Conservation (phyloP, 1,140 invertebrate genomes). For the Orussus abietinus region DNA sequence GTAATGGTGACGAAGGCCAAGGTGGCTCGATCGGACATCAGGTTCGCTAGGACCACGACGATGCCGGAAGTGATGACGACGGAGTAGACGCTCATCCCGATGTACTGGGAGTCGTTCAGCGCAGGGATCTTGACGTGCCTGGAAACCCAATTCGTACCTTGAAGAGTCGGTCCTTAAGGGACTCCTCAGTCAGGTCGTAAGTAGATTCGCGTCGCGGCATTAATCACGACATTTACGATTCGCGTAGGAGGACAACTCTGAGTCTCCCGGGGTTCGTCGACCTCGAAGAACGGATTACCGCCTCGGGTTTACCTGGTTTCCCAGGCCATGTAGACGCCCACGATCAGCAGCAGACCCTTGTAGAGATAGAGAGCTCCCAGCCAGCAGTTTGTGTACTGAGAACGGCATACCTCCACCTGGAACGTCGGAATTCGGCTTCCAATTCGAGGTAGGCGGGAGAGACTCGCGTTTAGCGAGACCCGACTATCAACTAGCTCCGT, state of each 20-base stretch:
- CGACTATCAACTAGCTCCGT: no score
- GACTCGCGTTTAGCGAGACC: no score
- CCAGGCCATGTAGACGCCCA: constrained; percentile 96
- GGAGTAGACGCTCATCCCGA: constrained; percentile 88
- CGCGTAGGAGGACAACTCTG: no score
- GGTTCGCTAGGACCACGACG: constrained; percentile 79
- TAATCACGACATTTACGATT: no score
- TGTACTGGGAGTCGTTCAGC: constrained; percentile 95
- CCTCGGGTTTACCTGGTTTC: constrained; percentile 79
- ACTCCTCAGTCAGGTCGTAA: no score
- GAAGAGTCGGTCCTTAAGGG: no score
- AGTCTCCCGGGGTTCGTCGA: no score
- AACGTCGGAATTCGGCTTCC: no score
- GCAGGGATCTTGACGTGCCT: constrained; percentile 95
- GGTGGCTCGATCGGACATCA: constrained; percentile 80
- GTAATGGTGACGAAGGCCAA: constrained; percentile 81
- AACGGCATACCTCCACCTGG: constrained; percentile 82
- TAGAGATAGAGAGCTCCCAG: constrained; percentile 82
- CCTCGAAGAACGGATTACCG: no score
- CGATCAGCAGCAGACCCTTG: constrained; percentile 81
- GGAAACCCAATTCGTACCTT: no score
- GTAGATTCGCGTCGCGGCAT: no score
- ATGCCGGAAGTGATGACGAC: constrained; percentile 84
- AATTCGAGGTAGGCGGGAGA: no score
- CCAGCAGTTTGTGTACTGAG: constrained; percentile 82